Evolutionary conservation across 2,888 invertebrate genomes (phyloP).

Genomic region (Pedicia rivosa): DNA sequence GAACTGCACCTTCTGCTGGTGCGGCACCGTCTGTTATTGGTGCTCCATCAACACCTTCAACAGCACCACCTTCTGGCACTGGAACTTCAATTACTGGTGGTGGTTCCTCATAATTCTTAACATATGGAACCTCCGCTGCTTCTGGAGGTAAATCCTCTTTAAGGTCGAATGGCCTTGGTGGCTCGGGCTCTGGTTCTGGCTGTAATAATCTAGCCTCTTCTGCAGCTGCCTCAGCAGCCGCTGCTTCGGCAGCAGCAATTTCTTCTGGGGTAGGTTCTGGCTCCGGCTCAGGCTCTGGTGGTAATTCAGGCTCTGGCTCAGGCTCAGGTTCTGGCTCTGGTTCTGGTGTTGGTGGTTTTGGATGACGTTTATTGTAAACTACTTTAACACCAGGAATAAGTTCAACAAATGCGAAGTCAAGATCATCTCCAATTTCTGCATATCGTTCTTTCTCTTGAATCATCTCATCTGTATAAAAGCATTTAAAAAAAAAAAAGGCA

Average conservation of each 20-base stretch:
- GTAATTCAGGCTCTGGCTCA: constrained; percentile 21
- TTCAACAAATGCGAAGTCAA: constrained; percentile 87
- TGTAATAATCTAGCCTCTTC: background rate
- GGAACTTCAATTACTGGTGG: constrained; percentile 24
- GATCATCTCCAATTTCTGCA: constrained; percentile 83
- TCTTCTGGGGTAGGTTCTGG: constrained; percentile 18
- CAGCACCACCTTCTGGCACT: constrained; percentile 15
- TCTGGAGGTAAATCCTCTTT: constrained; percentile 30
- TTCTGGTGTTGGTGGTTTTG: constrained; percentile 30
- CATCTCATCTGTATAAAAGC: constrained; percentile 53
- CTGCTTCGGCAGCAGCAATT: constrained; percentile 17
- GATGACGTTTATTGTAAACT: constrained; percentile 27
- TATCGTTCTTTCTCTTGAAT: constrained; percentile 79
- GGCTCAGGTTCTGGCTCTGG: constrained; percentile 20
- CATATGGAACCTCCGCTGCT: constrained; percentile 31
- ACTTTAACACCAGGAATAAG: constrained; percentile 44
- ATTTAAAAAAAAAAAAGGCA: constrained; percentile 3
- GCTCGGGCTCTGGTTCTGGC: constrained; percentile 25
- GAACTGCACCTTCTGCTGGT: constrained; percentile 19
- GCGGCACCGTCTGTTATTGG: constrained; percentile 12
- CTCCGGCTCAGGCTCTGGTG: constrained; percentile 16
- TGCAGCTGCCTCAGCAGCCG: constrained; percentile 8
- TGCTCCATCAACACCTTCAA: background rate
- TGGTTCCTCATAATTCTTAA: constrained; percentile 30
- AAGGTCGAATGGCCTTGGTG: constrained; percentile 31